Base-by-base conservation (phyloP, 2,113 vertebrate genomes). In the Thunnus maccoyii region DNA sequence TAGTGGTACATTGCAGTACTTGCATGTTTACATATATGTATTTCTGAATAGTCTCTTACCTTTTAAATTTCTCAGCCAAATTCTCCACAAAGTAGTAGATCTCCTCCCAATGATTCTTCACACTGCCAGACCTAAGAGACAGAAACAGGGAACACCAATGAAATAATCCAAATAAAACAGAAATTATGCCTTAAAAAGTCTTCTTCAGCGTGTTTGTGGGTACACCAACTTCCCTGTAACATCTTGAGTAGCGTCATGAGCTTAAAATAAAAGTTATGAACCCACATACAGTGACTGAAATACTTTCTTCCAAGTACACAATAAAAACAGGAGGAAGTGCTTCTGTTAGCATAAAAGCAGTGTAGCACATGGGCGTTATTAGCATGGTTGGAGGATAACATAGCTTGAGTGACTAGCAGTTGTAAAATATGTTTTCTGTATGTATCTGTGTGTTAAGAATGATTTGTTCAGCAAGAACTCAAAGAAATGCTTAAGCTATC, bases 41-140 rank as follows among this genome's bases (percentile, higher is more conserved):
- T 6, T 11, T 32, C 22, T 22, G 22, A 22, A 22, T 3, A 25
- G n/a, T 15, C 3, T 63, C 78, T 93, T 94, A 98, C 98, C 97
- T 99, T 93, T 95, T 96, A 76, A 97, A 97, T 84, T 97, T 97
- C 86, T 96, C 95, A 0, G 97, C 96, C 84, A 97, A 88, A 71
- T 94, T 94, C 82, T 97, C 96, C 70, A 97, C 96, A 92, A 98
- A 97, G 25, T 93, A 88, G 78, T 96, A 97, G 89, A 99, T 95
- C 89, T 98, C 94, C 2, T 86, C 92, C 98, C 97, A 99, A 88
- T 97, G 96, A 86, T 97, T 88, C 72, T 94, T 95, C 73, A 98
- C 96, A 60, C 96, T 98, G 92, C 96, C 97, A 55, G 97, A 99
- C 87, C 98, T 99, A 86, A 54, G 61, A 83, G 67, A 56, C 50